Evolutionary conservation across 2,888 invertebrate genomes (phyloP), one percentile per base, ranked within the genome.

Genomic region (Ellobium chinense): DNA sequence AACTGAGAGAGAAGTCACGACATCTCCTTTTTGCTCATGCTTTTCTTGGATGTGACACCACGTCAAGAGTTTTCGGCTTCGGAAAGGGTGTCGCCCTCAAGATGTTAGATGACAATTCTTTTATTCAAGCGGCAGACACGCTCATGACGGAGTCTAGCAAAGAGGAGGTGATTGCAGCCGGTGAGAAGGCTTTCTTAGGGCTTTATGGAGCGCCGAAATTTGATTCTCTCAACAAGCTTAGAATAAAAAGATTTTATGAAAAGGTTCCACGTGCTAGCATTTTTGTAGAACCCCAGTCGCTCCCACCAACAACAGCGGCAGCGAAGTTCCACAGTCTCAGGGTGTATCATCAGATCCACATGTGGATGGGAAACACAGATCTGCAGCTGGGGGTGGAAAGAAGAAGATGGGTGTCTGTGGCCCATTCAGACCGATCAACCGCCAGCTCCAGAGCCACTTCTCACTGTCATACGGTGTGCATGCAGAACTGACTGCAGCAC

Each of bases 261-360:
- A 78, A 78, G 60, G 39, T 68, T 21, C 24, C 60, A 34, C 27
- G 7, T 21, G 34, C 24, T 39, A 78, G 9, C 29, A 54, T 27
- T n/a, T 29, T 58, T n/a, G 58, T 78, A 2, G 56, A 69, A 36
- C 58, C 60, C 9, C 37, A 31, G 36, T 68, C 56, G 24, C 69
- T 78, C 12, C 69, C 69, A n/a, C 77, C 62, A 36, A 78, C 77
- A 24, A 56, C 69, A 37, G 77, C 77, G 14, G 77, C 77, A 36
- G 77, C 60, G 21, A 68, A 77, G 69, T 60, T 54, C 77, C 77
- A 69, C 39, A 37, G 27, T 24, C 34, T 78, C n/a, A 29, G 69
- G 21, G 56, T 56, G 12, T 69, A 60, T 39, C 34, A 24, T 18
- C 77, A 78, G 68, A n/a, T 68, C 37, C n/a, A n/a, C 18, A 21